A percentile compares a stretch with the other conserved stretches of the same genome.
These are phyloP conservation scores for Leucophenga varia DNA, from an alignment of 1,140 invertebrate genomes.

Conservation along the genomic window DNA sequence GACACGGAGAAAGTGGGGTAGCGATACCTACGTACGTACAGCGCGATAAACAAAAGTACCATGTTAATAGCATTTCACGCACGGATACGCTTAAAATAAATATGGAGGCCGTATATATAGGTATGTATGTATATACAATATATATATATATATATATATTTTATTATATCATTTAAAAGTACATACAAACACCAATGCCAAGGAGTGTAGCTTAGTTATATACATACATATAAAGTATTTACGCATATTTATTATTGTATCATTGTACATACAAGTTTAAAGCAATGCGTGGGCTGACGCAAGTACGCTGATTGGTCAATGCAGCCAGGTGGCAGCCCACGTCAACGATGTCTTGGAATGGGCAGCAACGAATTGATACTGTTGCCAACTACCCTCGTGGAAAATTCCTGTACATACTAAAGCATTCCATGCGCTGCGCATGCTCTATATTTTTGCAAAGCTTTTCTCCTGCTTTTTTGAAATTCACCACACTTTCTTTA, in stretches of 20 bases:
- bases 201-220: no score
- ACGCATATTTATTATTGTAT: no score
- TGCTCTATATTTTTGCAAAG: constrained; percentile 11
- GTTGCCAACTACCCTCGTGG: constrained; percentile 42
- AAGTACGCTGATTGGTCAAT: constrained; percentile 30
- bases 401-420: constrained; percentile 40
- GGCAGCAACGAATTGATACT: constrained; percentile 24
- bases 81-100: constrained; percentile 35
- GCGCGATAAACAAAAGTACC: constrained; percentile 41
- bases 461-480: constrained; percentile 22
- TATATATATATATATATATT: not conserved
- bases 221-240: constrained; percentile 5
- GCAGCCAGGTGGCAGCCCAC: constrained; percentile 25
- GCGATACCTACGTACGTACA: no score
- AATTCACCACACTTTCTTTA: constrained; percentile 33
- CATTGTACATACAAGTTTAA: no score
- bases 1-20: no score
- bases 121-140: not conserved
- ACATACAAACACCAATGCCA: no score
- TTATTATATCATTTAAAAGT: no score
- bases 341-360: no score
- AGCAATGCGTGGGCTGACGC: not conserved
- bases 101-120: no score
- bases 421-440: constrained; percentile 4
- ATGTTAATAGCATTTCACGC: constrained; percentile 47